Evolutionary conservation across 2,797 vertebrate genomes (phyloP), one percentile per base, ranked within the genome.

Genomic region (Pogoniulus pusillus): DNA sequence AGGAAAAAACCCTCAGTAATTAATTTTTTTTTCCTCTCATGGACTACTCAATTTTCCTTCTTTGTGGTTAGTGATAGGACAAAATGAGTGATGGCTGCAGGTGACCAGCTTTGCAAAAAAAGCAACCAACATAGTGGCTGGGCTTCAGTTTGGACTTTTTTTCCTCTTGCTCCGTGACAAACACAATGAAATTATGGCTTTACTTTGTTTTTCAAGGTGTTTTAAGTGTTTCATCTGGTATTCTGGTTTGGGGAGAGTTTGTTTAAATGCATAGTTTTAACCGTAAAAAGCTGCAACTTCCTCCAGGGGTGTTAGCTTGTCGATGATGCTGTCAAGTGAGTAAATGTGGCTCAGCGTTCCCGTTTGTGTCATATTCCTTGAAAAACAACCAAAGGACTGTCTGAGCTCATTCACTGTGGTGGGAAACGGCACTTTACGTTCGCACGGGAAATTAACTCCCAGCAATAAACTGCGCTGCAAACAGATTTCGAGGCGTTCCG

Each of bases 351-450:
- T 51, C 1, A 8, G 9, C 11, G 3, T 37, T 29, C 13, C 16
- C 3, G 4, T 10, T 10, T 7, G 32, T 2, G 8, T 7, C 2
- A 0, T 1, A 1, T 3, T n/a, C 39, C 27, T 5, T 4, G 47
- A 14, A 5, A 47, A 10, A 2, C 1, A 53, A 8, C 20, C 17
- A 0, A 5, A 22, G 59, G 12, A 3, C 9, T 1, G 19, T 20
- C 15, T 15, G 13, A 6, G 71, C 58, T 47, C 6, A 2, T 1
- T 6, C 29, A 2, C 39, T 2, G 22, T 3, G 34, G 10, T 4
- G 35, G 19, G 58, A 24, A 26, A 12, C 0, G 18, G n/a, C 57
- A 1, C 64, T 51, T 10, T 1, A 13, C 55, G 0, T 6, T 14
- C 9, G 16, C 22, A 0, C 4, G 12, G n/a, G 30, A 19, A 13